Conservation (phyloP, 2,888 invertebrate genomes). For the Cantharis rufa region DNA sequence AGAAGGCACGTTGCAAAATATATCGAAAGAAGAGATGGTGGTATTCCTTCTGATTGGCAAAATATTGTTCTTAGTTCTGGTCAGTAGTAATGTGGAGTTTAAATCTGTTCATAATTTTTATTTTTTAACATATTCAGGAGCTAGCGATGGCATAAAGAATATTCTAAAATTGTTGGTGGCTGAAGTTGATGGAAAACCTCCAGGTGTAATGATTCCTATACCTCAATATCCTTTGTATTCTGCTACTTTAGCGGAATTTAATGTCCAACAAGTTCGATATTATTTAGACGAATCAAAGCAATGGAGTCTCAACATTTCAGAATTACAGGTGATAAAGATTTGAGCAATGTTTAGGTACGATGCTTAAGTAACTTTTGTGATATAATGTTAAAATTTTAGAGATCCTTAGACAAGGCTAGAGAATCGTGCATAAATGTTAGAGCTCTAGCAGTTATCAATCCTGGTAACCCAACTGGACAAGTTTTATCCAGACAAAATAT, state of each 20-base stretch:
- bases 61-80: constrained; percentile 81
- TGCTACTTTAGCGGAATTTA: constrained; percentile 71
- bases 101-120: neutral
- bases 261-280: constrained; percentile 68
- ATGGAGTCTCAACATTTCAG: constrained; percentile 67
- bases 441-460: constrained; percentile 76
- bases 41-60: constrained; percentile 66
- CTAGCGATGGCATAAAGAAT: constrained; percentile 29
- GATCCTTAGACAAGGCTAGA: constrained; percentile 45
- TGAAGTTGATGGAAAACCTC: constrained; percentile 45
- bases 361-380: neutral
- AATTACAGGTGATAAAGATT: constrained; percentile 57
- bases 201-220: constrained; percentile 76
- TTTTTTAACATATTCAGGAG: constrained; percentile 15
- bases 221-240: constrained; percentile 81
- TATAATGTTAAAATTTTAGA: neutral
- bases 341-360: neutral
- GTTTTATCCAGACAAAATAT: constrained; percentile 71
- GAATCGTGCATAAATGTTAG: constrained; percentile 60
- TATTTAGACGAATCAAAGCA: constrained; percentile 70
- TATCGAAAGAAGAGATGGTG: constrained; percentile 77
- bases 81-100: neutral
- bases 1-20: constrained; percentile 82
- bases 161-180: constrained; percentile 52
- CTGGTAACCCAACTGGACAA: constrained; percentile 76